phyloP scores from a whole-genome alignment of 2,113 vertebrate genomes.

The Malurus melanocephalus region DNA sequence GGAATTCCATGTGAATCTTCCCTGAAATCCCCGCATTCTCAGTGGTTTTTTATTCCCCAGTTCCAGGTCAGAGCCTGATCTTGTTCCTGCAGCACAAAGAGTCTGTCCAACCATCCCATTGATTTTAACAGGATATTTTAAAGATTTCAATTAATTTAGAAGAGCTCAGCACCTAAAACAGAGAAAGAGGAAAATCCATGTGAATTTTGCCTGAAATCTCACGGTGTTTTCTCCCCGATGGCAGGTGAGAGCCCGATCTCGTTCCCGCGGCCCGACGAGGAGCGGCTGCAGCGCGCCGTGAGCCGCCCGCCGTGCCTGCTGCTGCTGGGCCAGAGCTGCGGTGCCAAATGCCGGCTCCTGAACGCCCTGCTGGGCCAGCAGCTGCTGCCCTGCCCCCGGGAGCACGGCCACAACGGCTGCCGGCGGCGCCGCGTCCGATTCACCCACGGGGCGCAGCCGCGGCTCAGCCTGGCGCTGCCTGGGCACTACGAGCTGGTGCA shows the following conservation, averaged over 20 bases:
- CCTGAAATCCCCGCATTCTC: no score
- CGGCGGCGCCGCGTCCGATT: constrained; percentile 87
- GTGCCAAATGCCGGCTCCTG: constrained; percentile 85
- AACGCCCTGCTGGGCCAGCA: constrained; percentile 88
- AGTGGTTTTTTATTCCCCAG: no score
- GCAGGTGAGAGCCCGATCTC: constrained; percentile 85
- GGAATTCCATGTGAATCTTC: no score
- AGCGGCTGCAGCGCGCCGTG: constrained; percentile 84
- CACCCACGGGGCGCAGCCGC: constrained; percentile 83
- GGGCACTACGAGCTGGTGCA: constrained; percentile 94
- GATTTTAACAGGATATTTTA: no score
- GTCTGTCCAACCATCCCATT: no score
- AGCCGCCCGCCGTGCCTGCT: constrained; percentile 85
- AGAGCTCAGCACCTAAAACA: no score
- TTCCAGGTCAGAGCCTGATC: no score
- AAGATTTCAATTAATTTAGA: no score
- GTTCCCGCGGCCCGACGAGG: constrained; percentile 88
- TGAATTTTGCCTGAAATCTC: no score
- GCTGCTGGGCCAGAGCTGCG: constrained; percentile 89
- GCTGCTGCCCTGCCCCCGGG: constrained; percentile 82
- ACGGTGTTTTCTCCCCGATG: neutral
- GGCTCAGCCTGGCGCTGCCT: constrained; percentile 87
- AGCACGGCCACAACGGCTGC: constrained; percentile 47
- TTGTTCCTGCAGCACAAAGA: no score
- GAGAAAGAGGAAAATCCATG: no score